These are phyloP conservation scores for Venusia cambrica DNA, from an alignment of 2,888 invertebrate genomes.

Conservation along the genomic window DNA sequence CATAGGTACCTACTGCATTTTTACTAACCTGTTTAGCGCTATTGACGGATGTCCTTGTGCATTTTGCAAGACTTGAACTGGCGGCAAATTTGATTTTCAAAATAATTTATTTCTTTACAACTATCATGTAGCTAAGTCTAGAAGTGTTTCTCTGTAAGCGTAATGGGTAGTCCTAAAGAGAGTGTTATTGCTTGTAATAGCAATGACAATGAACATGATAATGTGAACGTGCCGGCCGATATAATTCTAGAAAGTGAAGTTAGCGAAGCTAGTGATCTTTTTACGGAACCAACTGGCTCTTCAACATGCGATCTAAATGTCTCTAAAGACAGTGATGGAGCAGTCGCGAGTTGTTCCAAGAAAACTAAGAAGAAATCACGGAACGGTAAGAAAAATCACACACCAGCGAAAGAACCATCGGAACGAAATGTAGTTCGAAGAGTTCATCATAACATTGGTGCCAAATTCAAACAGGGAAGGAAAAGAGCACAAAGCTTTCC, in stretches of 20 bases:
- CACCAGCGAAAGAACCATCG: conserved; percentile 59
- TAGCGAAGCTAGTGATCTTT: conserved; percentile 50
- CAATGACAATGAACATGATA: conserved; percentile 45
- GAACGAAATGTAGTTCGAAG: conserved; percentile 65
- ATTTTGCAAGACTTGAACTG: conserved; percentile 70
- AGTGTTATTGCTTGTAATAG: conserved; percentile 48
- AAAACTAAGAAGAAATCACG: conserved; percentile 72
- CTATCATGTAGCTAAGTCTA: conserved; percentile 53
- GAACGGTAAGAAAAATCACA: conserved; percentile 66
- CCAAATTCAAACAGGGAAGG: conserved; percentile 76
- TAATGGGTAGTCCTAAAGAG: conserved; percentile 71
- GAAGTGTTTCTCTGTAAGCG: conserved; percentile 33
- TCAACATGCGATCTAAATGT: conserved; percentile 47
- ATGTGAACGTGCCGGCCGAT: conserved; percentile 50
- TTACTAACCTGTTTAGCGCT: conserved; percentile 77
- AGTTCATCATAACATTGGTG: conserved; percentile 62
- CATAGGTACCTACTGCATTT: conserved; percentile 64
- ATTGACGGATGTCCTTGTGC: conserved; percentile 78
- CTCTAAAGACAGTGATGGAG: conserved; percentile 58
- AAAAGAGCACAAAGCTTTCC: conserved; percentile 86
- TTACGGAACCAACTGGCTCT: conserved; percentile 40
- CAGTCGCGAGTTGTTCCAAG: conserved; percentile 49
- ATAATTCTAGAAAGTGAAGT: conserved; percentile 58
- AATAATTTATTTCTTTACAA: conserved; percentile 37
- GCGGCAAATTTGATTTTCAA: conserved; percentile 74